Evolutionary conservation across 2,888 invertebrate genomes (phyloP).

Genomic region (Sepiola atlantica): DNA sequence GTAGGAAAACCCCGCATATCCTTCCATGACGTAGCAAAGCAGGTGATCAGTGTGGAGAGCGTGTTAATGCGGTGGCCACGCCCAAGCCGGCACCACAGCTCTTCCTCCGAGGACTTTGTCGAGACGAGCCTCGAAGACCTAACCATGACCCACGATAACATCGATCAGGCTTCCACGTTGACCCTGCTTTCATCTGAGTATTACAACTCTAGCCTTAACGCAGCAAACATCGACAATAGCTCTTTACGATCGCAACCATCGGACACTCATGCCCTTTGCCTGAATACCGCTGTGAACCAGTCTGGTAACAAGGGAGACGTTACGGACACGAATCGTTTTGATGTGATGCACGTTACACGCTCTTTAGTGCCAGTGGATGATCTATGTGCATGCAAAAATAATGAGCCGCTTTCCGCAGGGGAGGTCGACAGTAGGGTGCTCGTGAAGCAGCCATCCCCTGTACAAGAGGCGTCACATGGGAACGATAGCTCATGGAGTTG

Average conservation of each 20-base stretch:
- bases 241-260: slow-evolving; percentile 33
- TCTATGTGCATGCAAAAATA: slow-evolving; percentile 22
- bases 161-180: slow-evolving; percentile 34
- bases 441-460: neutral
- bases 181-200: slow-evolving; percentile 38
- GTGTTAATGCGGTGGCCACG: slow-evolving; percentile 67
- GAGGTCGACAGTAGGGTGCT: neutral
- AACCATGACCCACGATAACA: neutral
- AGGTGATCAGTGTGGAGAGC: slow-evolving; percentile 63
- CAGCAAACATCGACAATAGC: slow-evolving; percentile 33
- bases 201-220: neutral
- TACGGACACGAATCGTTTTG: neutral
- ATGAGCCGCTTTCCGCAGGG: neutral
- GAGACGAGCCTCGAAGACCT: slow-evolving; percentile 50
- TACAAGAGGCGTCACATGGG: neutral
- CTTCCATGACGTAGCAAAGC: slow-evolving; percentile 66
- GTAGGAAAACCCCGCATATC: slow-evolving; percentile 55
- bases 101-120: slow-evolving; percentile 66
- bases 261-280: slow-evolving; percentile 23
- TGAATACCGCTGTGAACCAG: neutral
- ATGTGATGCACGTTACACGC: neutral
- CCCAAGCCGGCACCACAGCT: slow-evolving; percentile 65
- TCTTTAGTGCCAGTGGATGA: neutral
- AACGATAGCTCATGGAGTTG: slow-evolving; percentile 42
- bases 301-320: neutral